Conservation (phyloP, 2,888 invertebrate genomes). For the Harpalus rubripes region DNA sequence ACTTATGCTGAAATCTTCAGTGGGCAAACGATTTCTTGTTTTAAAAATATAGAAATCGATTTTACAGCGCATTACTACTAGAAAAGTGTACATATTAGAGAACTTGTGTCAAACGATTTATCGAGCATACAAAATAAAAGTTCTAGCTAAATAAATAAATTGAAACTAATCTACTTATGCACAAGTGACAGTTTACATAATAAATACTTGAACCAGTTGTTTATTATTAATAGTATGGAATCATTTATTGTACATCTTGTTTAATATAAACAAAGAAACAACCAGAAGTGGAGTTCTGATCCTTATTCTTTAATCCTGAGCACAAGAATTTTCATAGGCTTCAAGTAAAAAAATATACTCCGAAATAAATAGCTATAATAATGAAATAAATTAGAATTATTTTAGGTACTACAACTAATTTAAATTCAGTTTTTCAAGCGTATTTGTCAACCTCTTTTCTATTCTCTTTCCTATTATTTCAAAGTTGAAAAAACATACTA, state of each 20-base stretch:
- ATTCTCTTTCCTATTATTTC: constrained; percentile 6
- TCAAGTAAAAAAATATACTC: constrained; percentile 56
- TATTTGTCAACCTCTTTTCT: constrained; percentile 49
- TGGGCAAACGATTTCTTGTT: constrained; percentile 50
- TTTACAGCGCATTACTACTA: constrained; percentile 39
- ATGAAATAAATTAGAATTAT: constrained; percentile 51
- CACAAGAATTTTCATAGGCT: constrained; percentile 59
- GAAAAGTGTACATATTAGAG: constrained; percentile 60
- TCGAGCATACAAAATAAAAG: constrained; percentile 58
- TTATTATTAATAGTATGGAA: constrained; percentile 65
- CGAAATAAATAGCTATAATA: constrained; percentile 51
- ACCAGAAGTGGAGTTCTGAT: constrained; percentile 60
- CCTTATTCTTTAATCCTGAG: constrained; percentile 60
- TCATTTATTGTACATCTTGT: constrained; percentile 65
- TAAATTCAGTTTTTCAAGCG: constrained; percentile 54
- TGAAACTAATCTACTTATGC: constrained; percentile 57
- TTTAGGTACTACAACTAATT: constrained; percentile 45
- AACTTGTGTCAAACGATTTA: constrained; percentile 34
- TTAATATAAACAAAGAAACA: constrained; percentile 66
- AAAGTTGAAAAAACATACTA: no score
- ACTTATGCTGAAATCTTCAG: background rate
- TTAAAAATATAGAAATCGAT: constrained; percentile 38
- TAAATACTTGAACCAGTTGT: constrained; percentile 65
- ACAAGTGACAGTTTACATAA: constrained; percentile 59
- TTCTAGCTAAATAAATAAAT: constrained; percentile 62